Evolutionary conservation across 2,797 vertebrate genomes (phyloP), one percentile per base, ranked within the genome.

Genomic region (Oreochromis mossambicus): DNA sequence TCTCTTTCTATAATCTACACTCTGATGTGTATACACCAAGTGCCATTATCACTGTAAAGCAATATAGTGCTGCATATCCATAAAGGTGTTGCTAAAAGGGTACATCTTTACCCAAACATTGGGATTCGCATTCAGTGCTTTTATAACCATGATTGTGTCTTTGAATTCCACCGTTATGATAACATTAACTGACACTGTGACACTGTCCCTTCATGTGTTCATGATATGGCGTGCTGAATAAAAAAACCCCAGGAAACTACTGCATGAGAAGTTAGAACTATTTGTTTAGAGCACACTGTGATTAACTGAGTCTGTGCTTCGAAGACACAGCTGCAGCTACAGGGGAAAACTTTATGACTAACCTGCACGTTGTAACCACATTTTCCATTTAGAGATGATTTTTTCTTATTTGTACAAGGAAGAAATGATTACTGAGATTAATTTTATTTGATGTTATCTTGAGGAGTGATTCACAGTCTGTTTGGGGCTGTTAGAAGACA

Each of bases 251-350:
- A 54, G 75, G 78, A 81, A 86, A 55, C 66, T 36, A 55, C 58
- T 32, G 56, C 77, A 43, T 46, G 83, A 87, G 83, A 81, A 48
- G 75, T 70, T 21, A 8, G 78, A 82, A 76, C 19, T 66, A 61
- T 86, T 87, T 88, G 80, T 87, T 79, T 50, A 34, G 61, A 82
- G 52, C 85, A 54, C 56, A 83, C 82, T 89, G 83, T 87, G 85
- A 92, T 86, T 75, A 82, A 87, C 61, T n/a, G 52, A n/a, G 58
- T 83, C 82, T 85, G 68, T 82, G 73, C n/a, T 56, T 90, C 66
- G 38, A 68, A 89, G 87, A 89, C 84, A 80, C 79, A 81, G 85
- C 79, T 75, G 83, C 85, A 89, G 83, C 82, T 81, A 68, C 43
- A 78, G 85, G 32, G 61, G 2, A 50, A 46, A 86, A 41, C 14